Percentiles rank a stretch among this genome's conserved stretches.
phyloP scores from a whole-genome alignment of 2,113 vertebrate species.

The Ellobius talpinus region DNA sequence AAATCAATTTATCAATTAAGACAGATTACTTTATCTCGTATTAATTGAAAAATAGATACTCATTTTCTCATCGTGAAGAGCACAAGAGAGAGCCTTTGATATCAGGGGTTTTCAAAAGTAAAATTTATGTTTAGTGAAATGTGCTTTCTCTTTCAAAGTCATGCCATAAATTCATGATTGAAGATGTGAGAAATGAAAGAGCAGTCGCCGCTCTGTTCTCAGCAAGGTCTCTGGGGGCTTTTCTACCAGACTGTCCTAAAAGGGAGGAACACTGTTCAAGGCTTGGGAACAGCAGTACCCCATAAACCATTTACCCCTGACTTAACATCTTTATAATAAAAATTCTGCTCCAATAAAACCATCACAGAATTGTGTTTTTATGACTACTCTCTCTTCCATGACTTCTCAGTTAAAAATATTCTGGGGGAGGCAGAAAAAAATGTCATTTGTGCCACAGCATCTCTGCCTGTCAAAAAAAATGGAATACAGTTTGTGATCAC shows the following conservation, averaged over 20 bases:
- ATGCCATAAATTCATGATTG: constrained; percentile 54
- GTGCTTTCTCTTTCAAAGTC: constrained; percentile 71
- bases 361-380: constrained; percentile 82
- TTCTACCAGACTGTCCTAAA: constrained; percentile 62
- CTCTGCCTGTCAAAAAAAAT: constrained; percentile 69
- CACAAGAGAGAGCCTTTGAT: constrained; percentile 33
- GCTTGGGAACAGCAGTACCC: constrained; percentile 71
- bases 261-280: constrained; percentile 52
- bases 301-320: constrained; percentile 78
- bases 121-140: constrained; percentile 71
- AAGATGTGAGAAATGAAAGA: constrained; percentile 71
- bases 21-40: constrained; percentile 53
- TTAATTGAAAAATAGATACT: constrained; percentile 46
- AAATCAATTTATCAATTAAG: constrained; percentile 67
- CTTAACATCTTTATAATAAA: constrained; percentile 77
- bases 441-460: constrained; percentile 77
- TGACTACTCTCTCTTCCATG: constrained; percentile 75
- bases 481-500: constrained; percentile 76
- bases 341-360: constrained; percentile 76
- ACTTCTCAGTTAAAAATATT: constrained; percentile 81
- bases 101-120: constrained; percentile 64
- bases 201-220: constrained; percentile 49
- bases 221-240: constrained; percentile 44
- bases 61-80: constrained; percentile 63
- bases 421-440: constrained; percentile 77